These are phyloP conservation scores for Psittacara wagleri DNA, from an alignment of 2,113 vertebrate genomes.

Conservation along the genomic window DNA sequence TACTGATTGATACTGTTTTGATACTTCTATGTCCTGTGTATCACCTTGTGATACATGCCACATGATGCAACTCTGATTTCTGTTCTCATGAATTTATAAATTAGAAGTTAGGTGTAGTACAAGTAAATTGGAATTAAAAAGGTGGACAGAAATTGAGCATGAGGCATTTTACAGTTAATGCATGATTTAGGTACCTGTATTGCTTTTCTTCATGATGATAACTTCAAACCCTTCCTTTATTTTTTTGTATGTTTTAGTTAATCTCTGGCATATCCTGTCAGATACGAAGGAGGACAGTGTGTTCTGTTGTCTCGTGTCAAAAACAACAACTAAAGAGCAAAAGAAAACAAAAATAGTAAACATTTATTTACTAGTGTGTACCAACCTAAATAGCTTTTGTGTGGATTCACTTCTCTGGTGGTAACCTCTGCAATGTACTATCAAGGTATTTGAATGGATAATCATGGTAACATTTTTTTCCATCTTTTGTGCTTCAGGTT, in stretches of 20 bases:
- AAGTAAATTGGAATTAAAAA: not conserved
- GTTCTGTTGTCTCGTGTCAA: not conserved
- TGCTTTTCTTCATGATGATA: not conserved
- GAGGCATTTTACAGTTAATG: not conserved
- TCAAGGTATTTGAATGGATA: not conserved
- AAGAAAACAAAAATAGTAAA: not conserved
- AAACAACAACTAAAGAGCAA: not conserved
- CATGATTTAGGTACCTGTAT: not conserved
- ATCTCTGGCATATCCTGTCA: not conserved
- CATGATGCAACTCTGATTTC: not conserved
- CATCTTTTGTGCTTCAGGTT: constrained; percentile 72
- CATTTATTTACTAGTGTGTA: not conserved
- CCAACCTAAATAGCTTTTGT: not conserved
- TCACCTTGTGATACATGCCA: not conserved
- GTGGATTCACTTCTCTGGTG: not conserved
- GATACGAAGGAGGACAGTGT: not conserved
- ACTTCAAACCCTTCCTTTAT: not conserved
- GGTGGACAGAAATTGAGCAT: not conserved
- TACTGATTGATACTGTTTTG: not conserved
- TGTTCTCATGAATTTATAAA: not conserved
- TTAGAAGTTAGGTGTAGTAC: not conserved
- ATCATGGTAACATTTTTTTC: not conserved
- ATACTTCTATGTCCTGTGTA: not conserved
- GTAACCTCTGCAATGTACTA: not conserved
- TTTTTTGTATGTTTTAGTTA: not conserved